Evolutionary conservation across 2,888 invertebrate species (phyloP).

Genomic region (Drosophila parthenogenetica): DNA sequence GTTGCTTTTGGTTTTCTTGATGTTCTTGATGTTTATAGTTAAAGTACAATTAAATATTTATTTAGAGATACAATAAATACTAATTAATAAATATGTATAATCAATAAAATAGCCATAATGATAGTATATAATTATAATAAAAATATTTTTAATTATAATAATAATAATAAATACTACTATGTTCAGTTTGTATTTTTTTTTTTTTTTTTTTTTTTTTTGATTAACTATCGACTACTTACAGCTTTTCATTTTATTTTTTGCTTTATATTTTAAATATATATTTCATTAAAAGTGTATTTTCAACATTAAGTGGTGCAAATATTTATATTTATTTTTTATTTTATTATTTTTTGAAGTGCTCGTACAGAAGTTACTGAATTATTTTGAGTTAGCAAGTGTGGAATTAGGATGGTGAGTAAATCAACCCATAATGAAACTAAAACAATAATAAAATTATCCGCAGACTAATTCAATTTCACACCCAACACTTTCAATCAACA

Average conservation of each 20-base stretch:
- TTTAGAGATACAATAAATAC: constrained; percentile 81
- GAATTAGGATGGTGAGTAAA: neutral
- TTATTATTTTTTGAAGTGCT: constrained; percentile 37
- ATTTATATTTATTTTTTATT: constrained; percentile 8
- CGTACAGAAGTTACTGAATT: constrained; percentile 24
- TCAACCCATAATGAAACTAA: neutral
- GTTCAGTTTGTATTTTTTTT: constrained; percentile 60
- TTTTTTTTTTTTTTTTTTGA: constrained; percentile 24
- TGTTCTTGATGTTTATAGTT: constrained; percentile 57
- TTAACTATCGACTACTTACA: constrained; percentile 61
- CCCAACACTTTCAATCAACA: constrained; percentile 23
- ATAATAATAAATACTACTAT: constrained; percentile 76
- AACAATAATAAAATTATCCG: neutral
- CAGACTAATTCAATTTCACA: neutral
- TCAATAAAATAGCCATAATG: constrained; percentile 74
- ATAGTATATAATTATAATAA: constrained; percentile 33
- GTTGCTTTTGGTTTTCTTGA: constrained; percentile 59
- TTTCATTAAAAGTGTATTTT: constrained; percentile 26
- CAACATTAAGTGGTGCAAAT: constrained; percentile 45
- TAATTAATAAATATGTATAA: constrained; percentile 76
- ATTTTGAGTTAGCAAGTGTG: constrained; percentile 13
- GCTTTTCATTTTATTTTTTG: constrained; percentile 28
- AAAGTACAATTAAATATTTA: constrained; percentile 76
- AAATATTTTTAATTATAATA: constrained; percentile 28
- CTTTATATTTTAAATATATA: constrained; percentile 14